Percentiles rank a stretch among this genome's conserved stretches.
These are phyloP conservation scores for Cryptotermes secundus DNA, from an alignment of 1,140 invertebrate species.

Conservation along the genomic window DNA sequence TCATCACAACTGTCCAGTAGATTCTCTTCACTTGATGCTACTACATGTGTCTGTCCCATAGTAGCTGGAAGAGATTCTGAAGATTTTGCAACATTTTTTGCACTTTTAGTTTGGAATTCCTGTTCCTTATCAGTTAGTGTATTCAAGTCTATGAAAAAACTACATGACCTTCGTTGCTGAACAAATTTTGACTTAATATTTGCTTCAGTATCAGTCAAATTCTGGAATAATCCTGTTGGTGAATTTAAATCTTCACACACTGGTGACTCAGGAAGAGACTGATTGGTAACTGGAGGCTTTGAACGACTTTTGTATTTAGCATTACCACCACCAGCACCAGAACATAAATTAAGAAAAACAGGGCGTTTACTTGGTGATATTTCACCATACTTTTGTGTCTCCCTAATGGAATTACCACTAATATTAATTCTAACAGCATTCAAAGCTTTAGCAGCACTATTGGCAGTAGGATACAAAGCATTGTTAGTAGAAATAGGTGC, in stretches of 20 bases:
- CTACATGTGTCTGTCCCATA: not conserved
- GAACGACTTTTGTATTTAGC: not conserved
- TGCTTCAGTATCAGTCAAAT: constrained; percentile 25
- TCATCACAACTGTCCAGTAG: constrained; percentile 23
- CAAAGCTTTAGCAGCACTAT: constrained; percentile 14
- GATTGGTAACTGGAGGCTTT: constrained; percentile 40
- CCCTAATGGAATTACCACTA: constrained; percentile 24
- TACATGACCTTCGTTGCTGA: constrained; percentile 48
- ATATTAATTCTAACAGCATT: constrained; percentile 26
- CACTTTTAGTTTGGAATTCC: not conserved
- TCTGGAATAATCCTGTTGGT: constrained; percentile 27
- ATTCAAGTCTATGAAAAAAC: constrained; percentile 50
- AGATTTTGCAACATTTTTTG: constrained; percentile 45
- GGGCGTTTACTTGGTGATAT: constrained; percentile 27
- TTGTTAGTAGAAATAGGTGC: not conserved
- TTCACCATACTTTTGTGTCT: constrained; percentile 39
- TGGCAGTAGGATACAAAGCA: constrained; percentile 22
- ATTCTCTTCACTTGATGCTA: constrained; percentile 29
- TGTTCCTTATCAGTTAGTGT: constrained; percentile 41
- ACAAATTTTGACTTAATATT: constrained; percentile 44
- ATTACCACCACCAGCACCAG: not conserved
- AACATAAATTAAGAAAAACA: constrained; percentile 25
- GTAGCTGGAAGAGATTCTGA: constrained; percentile 29
- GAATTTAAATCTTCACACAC: constrained; percentile 48
- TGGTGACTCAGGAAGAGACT: constrained; percentile 52